Evolutionary conservation across 1,140 invertebrate species (phyloP).

Genomic region (Radopholus similis): DNA sequence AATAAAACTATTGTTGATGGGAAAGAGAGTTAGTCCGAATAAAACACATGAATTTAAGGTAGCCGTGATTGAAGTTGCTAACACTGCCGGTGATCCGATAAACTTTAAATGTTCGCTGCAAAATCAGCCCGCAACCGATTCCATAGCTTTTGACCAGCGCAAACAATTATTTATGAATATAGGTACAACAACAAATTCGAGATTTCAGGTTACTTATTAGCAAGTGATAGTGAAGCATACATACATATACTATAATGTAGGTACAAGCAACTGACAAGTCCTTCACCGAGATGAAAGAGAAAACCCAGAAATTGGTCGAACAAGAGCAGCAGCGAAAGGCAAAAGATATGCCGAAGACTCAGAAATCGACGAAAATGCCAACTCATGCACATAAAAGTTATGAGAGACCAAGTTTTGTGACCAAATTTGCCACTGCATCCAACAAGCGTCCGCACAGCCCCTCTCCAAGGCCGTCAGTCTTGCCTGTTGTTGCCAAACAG

Average conservation of each 20-base stretch:
- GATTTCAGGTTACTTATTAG: neutral
- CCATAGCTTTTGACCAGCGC: conserved; percentile 14
- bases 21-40: neutral
- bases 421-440: conserved; percentile 12
- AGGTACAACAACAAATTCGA: conserved; percentile 6
- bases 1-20: neutral
- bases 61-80: conserved; percentile 4
- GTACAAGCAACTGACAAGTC: conserved; percentile 40
- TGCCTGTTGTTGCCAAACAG: neutral
- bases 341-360: conserved; percentile 25
- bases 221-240: neutral
- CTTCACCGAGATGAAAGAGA: conserved; percentile 37
- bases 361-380: neutral
- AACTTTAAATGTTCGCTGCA: conserved; percentile 19
- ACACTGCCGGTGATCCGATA: neutral
- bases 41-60: conserved; percentile 1
- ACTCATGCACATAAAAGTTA: neutral
- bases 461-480: too few relatives aligned
- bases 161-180: conserved; percentile 23
- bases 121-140: conserved; percentile 15
- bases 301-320: conserved; percentile 34
- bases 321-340: conserved; percentile 33
- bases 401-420: neutral
- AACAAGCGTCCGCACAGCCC: conserved; percentile 6
- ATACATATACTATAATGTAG: conserved; percentile 3